Evolutionary conservation across 2,888 invertebrate species (phyloP), one percentile per base, ranked within the genome.

Genomic region (Pardosa pseudoannulata): DNA sequence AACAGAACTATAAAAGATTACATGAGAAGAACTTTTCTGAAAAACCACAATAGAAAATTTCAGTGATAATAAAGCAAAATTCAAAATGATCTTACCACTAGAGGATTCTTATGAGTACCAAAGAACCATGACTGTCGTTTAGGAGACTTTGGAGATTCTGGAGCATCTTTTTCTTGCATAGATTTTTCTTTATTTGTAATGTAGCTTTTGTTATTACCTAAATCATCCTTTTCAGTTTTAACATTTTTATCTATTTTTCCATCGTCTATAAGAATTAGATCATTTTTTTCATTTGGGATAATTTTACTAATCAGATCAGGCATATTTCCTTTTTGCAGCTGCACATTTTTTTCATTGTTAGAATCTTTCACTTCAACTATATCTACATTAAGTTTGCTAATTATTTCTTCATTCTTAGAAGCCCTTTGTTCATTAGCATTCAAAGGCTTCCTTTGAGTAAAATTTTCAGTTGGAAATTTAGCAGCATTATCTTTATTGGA

Each of bases 11-110:
- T n/a, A n/a, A n/a, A n/a, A n/a, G n/a, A n/a, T n/a, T n/a, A n/a
- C n/a, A n/a, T n/a, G n/a, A n/a, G n/a, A n/a, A n/a, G n/a, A n/a
- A n/a, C n/a, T n/a, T n/a, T n/a, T n/a, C n/a, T n/a, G n/a, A n/a
- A n/a, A n/a, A n/a, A n/a, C n/a, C n/a, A n/a, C n/a, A n/a, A n/a
- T n/a, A n/a, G n/a, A n/a, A n/a, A n/a, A n/a, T n/a, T n/a, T n/a
- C n/a, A n/a, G n/a, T n/a, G n/a, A n/a, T n/a, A n/a, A n/a, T n/a
- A n/a, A n/a, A n/a, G n/a, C n/a, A n/a, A n/a, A n/a, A n/a, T n/a
- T n/a, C n/a, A n/a, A n/a, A n/a, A n/a, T n/a, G 16, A 2, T 89
- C 81, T 89, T 89, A 83, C 83, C 7, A 87, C 87, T 62, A 80
- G 68, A 23, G 80, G 72, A 62, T 87, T 87, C 41, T 80, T 87